These are phyloP conservation scores for Haliaeetus leucogaster DNA, from an alignment of 2,113 vertebrate genomes.

Conservation along the genomic window DNA sequence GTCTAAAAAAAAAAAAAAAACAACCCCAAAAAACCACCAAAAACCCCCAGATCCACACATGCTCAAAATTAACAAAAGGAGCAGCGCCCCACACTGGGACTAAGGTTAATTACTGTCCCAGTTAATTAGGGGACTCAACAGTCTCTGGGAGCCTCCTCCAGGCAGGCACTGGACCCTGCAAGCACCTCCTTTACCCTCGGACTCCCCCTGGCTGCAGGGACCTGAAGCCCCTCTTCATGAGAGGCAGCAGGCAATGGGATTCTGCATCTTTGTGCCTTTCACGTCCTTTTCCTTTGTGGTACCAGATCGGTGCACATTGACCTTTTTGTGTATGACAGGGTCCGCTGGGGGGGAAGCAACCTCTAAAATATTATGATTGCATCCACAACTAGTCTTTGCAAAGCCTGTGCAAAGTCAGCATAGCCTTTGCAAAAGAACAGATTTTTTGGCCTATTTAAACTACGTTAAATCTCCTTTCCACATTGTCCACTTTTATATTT, in stretches of 20 bases:
- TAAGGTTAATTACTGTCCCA: background rate
- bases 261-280: background rate
- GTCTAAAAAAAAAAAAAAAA: background rate
- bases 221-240: background rate
- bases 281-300: background rate
- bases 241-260: background rate
- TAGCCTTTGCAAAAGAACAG: background rate
- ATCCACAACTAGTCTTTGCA: background rate
- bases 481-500: background rate
- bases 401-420: background rate
- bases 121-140: background rate
- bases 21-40: background rate
- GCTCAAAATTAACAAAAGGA: background rate
- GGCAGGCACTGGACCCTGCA: background rate
- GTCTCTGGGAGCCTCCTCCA: background rate
- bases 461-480: background rate
- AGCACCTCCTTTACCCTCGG: background rate
- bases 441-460: background rate
- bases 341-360: background rate
- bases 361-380: background rate
- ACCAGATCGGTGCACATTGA: fast-evolving
- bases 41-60: too few species aligned
- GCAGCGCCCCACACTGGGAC: background rate
- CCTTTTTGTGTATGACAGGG: background rate
- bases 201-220: background rate